Evolutionary conservation across 2,797 vertebrate species (phyloP).

Genomic region (Myripristis murdjan): DNA sequence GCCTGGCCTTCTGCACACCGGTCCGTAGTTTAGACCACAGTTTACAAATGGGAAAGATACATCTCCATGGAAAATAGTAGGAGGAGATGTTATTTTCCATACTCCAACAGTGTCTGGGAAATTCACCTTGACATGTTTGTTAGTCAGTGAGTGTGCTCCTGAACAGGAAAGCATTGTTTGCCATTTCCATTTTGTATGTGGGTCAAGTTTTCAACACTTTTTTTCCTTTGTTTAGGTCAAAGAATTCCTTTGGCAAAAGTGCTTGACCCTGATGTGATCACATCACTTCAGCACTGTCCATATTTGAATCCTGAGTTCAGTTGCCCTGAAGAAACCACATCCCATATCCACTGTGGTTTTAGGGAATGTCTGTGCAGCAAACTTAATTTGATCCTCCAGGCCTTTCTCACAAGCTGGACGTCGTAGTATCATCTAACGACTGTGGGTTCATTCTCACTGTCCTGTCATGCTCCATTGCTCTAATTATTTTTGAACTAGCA

Average conservation of each 20-base stretch:
- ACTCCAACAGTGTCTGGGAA: constrained; percentile 19
- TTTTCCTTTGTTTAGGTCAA: neutral
- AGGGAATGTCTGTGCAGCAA: neutral
- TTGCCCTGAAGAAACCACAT: neutral
- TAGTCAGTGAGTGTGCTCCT: constrained; percentile 10
- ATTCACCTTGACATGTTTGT: constrained; percentile 21
- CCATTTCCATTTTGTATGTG: neutral
- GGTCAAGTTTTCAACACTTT: neutral
- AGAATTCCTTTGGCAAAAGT: neutral
- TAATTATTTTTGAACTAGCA: constrained; percentile 12
- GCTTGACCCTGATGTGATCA: neutral
- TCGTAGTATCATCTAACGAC: neutral
- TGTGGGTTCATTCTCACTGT: constrained; percentile 13
- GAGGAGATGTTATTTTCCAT: constrained; percentile 20
- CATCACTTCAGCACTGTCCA: neutral
- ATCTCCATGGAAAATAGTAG: constrained; percentile 34
- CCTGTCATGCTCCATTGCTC: neutral
- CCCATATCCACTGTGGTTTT: neutral
- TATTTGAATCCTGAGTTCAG: neutral
- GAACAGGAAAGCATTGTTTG: constrained; percentile 6
- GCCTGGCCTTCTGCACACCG: neutral
- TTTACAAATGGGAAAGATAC: constrained; percentile 2
- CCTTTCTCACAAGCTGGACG: neutral
- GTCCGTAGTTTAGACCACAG: constrained; percentile 33
- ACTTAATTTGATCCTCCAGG: constrained; percentile 20